phyloP scores from a whole-genome alignment of 2,888 invertebrate species.

The Ischnus inquisitorius region DNA sequence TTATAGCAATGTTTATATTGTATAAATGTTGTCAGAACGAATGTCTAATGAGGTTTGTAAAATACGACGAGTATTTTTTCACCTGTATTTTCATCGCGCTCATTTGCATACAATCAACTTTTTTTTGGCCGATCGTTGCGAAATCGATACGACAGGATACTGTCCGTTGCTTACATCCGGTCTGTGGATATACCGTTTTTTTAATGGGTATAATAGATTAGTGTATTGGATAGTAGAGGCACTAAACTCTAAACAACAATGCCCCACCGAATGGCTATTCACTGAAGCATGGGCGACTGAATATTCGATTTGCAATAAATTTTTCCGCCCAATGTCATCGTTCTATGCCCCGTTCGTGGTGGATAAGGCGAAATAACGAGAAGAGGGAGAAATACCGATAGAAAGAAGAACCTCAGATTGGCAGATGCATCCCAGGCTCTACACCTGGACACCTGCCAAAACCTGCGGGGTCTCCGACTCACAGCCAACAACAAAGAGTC shows the following conservation, averaged over 20 bases:
- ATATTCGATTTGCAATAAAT: background rate
- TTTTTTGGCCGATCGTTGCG: no score
- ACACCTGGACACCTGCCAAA: constrained; percentile 78
- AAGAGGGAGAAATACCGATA: constrained; percentile 54
- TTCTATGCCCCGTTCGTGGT: background rate
- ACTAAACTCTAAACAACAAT: background rate
- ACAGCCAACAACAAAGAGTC: constrained; percentile 56
- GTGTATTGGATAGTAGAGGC: no score
- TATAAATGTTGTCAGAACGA: no score
- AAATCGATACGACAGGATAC: no score
- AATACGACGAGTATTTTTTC: no score
- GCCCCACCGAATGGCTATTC: background rate
- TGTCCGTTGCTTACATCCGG: no score
- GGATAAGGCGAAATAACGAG: background rate
- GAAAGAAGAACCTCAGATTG: constrained; percentile 70
- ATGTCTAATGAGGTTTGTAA: no score
- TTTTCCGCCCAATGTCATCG: background rate
- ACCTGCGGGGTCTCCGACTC: constrained; percentile 66
- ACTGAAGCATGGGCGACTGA: background rate
- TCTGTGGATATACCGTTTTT: no score
- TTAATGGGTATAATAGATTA: no score
- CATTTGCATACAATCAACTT: no score
- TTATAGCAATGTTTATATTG: no score
- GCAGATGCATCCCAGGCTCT: constrained; percentile 77
- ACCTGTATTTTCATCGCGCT: no score